Percentiles rank a stretch among this genome's conserved stretches.
These are phyloP conservation scores for Bicyclus anynana DNA, from an alignment of 1,140 invertebrate genomes.

Conservation along the genomic window DNA sequence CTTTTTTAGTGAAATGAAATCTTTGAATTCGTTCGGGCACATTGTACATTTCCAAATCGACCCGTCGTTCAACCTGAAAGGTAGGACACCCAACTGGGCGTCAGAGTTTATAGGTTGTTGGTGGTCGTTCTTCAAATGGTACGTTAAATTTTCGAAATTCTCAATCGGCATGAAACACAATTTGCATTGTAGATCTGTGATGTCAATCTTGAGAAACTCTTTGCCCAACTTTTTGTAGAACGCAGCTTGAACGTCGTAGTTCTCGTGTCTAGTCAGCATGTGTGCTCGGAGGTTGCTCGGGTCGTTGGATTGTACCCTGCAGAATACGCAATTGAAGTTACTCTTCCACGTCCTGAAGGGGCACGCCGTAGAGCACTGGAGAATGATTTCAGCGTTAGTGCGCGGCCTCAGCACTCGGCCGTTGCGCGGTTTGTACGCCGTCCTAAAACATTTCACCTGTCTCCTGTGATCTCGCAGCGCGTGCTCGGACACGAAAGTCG, in stretches of 20 bases:
- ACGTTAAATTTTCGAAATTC: conserved; percentile 48
- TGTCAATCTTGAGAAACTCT: conserved; percentile 63
- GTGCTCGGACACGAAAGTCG: conserved; percentile 55
- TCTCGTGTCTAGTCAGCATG: conserved; percentile 49
- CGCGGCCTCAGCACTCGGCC: conserved; percentile 49
- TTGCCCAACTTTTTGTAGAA: conserved; percentile 68
- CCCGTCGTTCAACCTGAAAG: conserved; percentile 57
- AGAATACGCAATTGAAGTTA: conserved; percentile 66
- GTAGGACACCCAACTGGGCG: conserved; percentile 55
- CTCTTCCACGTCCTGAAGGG: conserved; percentile 65
- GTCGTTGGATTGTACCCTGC: conserved; percentile 55
- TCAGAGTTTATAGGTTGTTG: conserved; percentile 57
- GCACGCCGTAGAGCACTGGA: conserved; percentile 59
- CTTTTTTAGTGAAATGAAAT: conserved; percentile 57
- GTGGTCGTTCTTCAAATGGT: conserved; percentile 60
- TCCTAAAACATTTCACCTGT: conserved; percentile 61
- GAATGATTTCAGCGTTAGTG: conserved; percentile 60
- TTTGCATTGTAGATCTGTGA: conserved; percentile 66
- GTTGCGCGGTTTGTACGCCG: conserved; percentile 58
- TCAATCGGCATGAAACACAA: conserved; percentile 56
- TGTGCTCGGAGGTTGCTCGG: conserved; percentile 50
- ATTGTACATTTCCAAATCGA: conserved; percentile 63
- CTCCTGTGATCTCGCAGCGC: conserved; percentile 54
- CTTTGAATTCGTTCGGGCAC: conserved; percentile 63
- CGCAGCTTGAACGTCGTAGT: conserved; percentile 54